Conservation (phyloP, 2,113 vertebrate species). For the Aspiorhynchus laticeps region DNA sequence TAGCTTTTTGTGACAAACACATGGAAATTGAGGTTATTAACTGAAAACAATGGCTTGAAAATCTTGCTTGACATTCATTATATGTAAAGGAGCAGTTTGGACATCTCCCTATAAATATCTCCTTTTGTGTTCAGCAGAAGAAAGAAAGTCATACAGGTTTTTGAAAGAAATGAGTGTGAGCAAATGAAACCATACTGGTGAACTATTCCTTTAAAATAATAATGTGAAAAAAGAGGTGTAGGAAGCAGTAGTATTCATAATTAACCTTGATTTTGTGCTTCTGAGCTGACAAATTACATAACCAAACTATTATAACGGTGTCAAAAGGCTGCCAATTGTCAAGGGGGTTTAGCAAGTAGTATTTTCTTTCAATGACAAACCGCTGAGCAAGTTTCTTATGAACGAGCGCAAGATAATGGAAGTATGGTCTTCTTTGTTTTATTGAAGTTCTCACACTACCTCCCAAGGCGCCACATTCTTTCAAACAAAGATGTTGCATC, state of each 20-base stretch:
- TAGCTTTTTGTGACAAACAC: not conserved
- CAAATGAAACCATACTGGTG: not conserved
- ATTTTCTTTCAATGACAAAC: not conserved
- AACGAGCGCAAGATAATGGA: conserved; percentile 8
- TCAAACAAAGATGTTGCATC: conserved; percentile 28
- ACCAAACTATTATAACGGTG: not conserved
- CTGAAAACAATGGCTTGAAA: not conserved
- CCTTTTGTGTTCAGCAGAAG: not conserved
- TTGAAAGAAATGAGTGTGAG: not conserved
- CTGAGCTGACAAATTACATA: conserved; percentile 21
- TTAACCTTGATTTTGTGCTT: conserved; percentile 3
- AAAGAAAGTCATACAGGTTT: not conserved
- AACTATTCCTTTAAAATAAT: not conserved
- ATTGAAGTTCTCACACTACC: not conserved
- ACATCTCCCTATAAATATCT: conserved; percentile 1
- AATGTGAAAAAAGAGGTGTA: not conserved
- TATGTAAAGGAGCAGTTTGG: not conserved
- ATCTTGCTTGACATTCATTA: not conserved
- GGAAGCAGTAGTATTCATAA: not conserved
- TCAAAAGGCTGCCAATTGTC: conserved; percentile 2
- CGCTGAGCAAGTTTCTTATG: not conserved
- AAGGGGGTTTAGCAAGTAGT: not conserved
- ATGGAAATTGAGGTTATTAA: not conserved
- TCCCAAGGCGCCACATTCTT: conserved; percentile 16
- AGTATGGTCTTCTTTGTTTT: not conserved